These are phyloP conservation scores for Eulemur coronatus DNA, from an alignment of 2,797 vertebrate genomes.

Conservation along the genomic window DNA sequence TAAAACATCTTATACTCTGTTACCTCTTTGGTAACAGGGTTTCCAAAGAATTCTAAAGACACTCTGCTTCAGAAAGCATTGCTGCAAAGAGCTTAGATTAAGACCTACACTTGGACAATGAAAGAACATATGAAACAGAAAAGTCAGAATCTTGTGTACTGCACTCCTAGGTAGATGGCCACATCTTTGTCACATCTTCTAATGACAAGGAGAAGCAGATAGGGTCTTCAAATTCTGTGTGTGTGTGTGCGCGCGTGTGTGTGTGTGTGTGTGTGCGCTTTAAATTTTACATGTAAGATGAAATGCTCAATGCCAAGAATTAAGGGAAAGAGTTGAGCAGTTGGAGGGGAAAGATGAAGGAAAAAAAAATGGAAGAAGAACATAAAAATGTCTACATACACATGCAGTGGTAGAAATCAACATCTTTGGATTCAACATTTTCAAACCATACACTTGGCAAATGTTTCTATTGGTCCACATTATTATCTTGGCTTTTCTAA, in stretches of 20 bases:
- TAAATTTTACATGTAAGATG: conserved; percentile 6
- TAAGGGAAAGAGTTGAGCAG: background rate
- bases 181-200: background rate
- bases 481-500: background rate
- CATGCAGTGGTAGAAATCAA: background rate
- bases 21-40: background rate
- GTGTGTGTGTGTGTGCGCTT: background rate
- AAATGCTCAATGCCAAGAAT: conserved; percentile 24
- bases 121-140: background rate
- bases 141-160: background rate
- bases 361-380: background rate
- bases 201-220: background rate
- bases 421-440: background rate
- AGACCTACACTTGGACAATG: background rate
- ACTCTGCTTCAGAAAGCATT: background rate
- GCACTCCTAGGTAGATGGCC: background rate
- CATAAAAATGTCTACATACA: background rate
- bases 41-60: background rate
- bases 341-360: background rate
- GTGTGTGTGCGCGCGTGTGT: too few relatives aligned
- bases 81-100: background rate
- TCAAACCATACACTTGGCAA: background rate
- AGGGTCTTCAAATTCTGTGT: background rate
- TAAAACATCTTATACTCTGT: background rate
- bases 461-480: background rate